Base-by-base conservation (phyloP, 2,113 vertebrate genomes). In the Halichoerus grypus region DNA sequence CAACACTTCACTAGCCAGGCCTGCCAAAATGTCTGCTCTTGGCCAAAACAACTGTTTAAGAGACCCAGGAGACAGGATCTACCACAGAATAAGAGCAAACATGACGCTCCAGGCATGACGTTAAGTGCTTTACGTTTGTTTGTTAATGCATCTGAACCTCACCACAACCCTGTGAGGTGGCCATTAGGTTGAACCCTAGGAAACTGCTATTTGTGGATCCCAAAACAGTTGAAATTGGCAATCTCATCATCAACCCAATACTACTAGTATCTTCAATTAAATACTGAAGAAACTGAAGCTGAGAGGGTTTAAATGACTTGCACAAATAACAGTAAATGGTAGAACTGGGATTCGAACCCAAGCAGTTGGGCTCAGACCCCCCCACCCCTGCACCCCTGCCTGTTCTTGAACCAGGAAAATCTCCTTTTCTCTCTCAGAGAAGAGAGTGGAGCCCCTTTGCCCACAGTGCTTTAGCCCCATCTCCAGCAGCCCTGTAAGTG, bases 21-120 rank as follows among this genome's bases (percentile, higher is more conserved):
- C 26, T 76, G 79, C 51, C 79, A 96, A 91, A 92, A 89, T 46
- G 39, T 91, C 61, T 95, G 67, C 76, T 91, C 65, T 82, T 28
- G 26, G 57, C 16, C 74, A 93, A 92, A 97, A 95, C 6, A 85
- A 76, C 49, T 91, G 19, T 39, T 71, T 22, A 55, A 61, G 12
- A 97, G 86, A 53, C 24, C 0, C n/a, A 22, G 69, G 59, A 93
- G 42, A 89, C 22, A 36, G 79, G 36, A 87, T 71, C 92, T 63
- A 36, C 21, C 69, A 71, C 39, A 18, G 5, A 28, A 33, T 65
- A 42, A 22, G 42, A 74, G 67, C 33, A 39, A 90, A 87, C 8
- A 11, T 5, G 69, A 97, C 0, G 12, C 36, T 15, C 42, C 67
- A 84, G 65, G 69, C 51, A 57, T 33, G 12, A 33, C 12, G 31